phyloP scores from a whole-genome alignment of 2,888 invertebrate genomes.

The Volucella zonaria region DNA sequence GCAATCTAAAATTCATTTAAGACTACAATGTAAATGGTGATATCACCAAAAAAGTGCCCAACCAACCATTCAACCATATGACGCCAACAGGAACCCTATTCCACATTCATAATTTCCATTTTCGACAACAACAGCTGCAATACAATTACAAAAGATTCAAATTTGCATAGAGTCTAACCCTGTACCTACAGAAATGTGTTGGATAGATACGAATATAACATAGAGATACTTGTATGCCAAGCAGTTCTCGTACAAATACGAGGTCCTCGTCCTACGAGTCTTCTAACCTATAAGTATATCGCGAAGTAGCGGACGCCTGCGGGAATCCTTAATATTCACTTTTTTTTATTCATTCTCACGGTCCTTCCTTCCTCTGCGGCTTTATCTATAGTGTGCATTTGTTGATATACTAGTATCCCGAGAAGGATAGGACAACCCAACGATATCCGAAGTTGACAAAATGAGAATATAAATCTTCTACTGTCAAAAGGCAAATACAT shows the following conservation, averaged over 20 bases:
- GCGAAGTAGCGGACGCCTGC: not conserved
- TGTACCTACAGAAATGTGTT: not conserved
- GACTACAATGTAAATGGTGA: conserved; percentile 25
- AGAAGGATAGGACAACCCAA: conserved; percentile 29
- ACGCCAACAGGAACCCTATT: conserved; percentile 16
- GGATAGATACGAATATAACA: not conserved
- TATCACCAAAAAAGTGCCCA: conserved; percentile 2
- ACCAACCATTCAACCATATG: conserved; percentile 4
- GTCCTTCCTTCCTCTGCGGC: not conserved
- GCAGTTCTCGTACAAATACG: no score
- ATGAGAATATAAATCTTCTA: conserved; percentile 43
- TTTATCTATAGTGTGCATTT: conserved; percentile 17
- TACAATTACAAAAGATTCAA: conserved; percentile 49
- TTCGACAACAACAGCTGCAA: conserved; percentile 54
- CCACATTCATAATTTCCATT: conserved; percentile 47
- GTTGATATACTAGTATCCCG: conserved; percentile 13
- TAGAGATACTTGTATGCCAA: no score
- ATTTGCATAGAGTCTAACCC: conserved; percentile 35
- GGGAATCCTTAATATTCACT: conserved; percentile 9
- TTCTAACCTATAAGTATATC: not conserved
- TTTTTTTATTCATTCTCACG: conserved; percentile 5
- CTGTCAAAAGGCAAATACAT: conserved; percentile 27
- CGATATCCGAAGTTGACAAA: conserved; percentile 57
- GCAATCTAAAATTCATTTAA: conserved; percentile 30
- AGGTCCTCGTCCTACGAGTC: not conserved